Evolutionary conservation across 1,140 invertebrate genomes (phyloP), one percentile per base, ranked within the genome.

Genomic region (Apocrypta bakeri): DNA sequence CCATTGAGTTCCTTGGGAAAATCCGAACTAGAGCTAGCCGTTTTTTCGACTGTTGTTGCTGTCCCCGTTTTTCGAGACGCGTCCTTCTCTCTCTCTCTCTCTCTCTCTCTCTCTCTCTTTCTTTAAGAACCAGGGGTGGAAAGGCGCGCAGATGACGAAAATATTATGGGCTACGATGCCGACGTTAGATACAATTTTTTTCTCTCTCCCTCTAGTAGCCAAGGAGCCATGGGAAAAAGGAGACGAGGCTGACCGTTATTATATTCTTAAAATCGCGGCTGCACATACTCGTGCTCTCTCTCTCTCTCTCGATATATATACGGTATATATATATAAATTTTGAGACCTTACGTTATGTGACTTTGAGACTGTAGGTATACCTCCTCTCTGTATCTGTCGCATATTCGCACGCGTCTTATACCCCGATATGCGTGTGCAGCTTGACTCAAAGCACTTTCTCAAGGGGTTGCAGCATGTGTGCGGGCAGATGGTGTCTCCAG

Each of bases 1-100:
- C n/a, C 69, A 79, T 79, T 72, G 78, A 61, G 71, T 42, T 81
- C 56, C 79, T 81, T 81, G 79, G 79, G 79, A 81, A 81, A 81
- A 81, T 81, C 71, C 61, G 56, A 27, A 56, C 48, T 21, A 25
- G 63, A 3, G 17, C 63, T 31, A 1, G 2, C 9, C 63, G 17
- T 37, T 72, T 37, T 42, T 42, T 74, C 64, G n/a, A n/a, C n/a
- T n/a, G n/a, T 66, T 24, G 56, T 17, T 61, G 29, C 37, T 69
- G 68, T 64, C 63, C 63, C 63, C 63, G 63, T 25, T 64, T 61
- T 25, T 64, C 63, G 63, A 12, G 25, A n/a, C 6, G 61, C 61
- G 61, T n/a, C 7, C n/a, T n/a, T n/a, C n/a, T n/a, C n/a, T n/a
- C n/a, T n/a, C n/a, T n/a, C n/a, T n/a, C n/a, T n/a, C n/a, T n/a